Evolutionary conservation across 2,113 vertebrate genomes (phyloP).

Genomic region (Platysternon megacephalum): DNA sequence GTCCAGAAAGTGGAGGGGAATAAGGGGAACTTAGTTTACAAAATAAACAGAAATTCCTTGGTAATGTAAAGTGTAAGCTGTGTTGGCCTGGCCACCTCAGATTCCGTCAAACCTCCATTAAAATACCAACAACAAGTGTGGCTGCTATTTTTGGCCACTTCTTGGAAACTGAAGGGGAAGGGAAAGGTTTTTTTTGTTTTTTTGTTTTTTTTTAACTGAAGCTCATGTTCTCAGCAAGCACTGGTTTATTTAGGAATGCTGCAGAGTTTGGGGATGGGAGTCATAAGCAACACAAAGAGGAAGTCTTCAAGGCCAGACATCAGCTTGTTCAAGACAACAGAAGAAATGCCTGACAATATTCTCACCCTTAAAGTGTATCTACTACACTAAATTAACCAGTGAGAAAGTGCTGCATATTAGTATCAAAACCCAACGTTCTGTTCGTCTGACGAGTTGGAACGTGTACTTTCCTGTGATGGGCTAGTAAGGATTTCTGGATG

Average conservation of each 20-base stretch:
- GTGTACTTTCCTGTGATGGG: neutral
- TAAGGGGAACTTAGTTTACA: conserved; percentile 76
- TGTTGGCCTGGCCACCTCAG: conserved; percentile 75
- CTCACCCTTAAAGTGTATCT: neutral
- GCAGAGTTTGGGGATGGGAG: neutral
- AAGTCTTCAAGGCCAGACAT: conserved; percentile 3
- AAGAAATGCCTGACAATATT: neutral
- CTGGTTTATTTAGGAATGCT: neutral
- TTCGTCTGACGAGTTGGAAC: neutral
- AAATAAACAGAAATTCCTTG: conserved; percentile 80
- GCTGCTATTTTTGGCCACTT: conserved; percentile 64
- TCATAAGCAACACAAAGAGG: neutral
- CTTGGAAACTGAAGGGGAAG: conserved; percentile 39
- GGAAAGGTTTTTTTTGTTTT: neutral
- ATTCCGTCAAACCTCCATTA: conserved; percentile 82
- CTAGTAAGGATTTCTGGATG: neutral
- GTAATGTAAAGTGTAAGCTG: conserved; percentile 77
- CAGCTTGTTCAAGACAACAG: neutral
- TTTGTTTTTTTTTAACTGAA: conserved; percentile 13
- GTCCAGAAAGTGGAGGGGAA: conserved; percentile 43
- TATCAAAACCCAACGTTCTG: neutral
- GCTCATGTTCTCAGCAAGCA: conserved; percentile 10
- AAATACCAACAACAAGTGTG: conserved; percentile 81
- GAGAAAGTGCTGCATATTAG: neutral
- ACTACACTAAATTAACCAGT: neutral